Conservation (phyloP, 1,140 invertebrate genomes). For the Microplitis demolitor region DNA sequence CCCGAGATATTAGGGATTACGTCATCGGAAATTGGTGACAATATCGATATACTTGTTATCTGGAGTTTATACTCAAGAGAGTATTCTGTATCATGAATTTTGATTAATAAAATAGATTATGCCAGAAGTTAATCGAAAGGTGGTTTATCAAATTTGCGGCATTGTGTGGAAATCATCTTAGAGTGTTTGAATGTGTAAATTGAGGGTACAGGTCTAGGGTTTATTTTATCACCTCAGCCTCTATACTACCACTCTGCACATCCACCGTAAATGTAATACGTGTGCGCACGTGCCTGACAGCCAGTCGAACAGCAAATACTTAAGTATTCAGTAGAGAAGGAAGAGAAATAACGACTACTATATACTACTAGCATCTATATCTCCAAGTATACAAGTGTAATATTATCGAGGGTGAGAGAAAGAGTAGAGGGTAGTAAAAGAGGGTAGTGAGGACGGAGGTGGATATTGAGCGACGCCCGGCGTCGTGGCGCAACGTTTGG, state of each 20-base stretch:
- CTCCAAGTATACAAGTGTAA: not conserved
- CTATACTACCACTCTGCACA: not conserved
- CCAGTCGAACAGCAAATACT: slow-evolving; percentile 23
- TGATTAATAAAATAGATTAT: not conserved
- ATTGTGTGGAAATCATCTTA: not conserved
- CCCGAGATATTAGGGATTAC: too few species aligned
- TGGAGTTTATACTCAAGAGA: not conserved
- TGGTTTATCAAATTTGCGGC: not conserved
- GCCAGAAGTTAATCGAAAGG: not conserved
- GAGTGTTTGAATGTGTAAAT: not conserved
- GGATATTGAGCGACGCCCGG: slow-evolving; percentile 59
- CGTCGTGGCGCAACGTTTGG: slow-evolving; percentile 53
- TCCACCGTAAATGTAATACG: not conserved
- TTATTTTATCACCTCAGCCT: not conserved
- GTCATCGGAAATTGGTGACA: too few species aligned
- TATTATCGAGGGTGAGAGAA: not conserved
- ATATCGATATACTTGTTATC: not conserved
- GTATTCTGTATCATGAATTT: not conserved
- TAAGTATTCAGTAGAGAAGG: not conserved
- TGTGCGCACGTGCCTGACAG: slow-evolving; percentile 35
- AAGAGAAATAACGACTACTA: not conserved
- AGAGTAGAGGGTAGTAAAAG: slow-evolving; percentile 15
- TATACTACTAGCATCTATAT: not conserved
- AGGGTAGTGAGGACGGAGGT: slow-evolving; percentile 36
- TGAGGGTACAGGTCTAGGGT: not conserved